Evolutionary conservation across 92 coral and sea anemone species (phyloP), one percentile per base, ranked within the genome.

Genomic region (Umimayanthus kanabou): DNA sequence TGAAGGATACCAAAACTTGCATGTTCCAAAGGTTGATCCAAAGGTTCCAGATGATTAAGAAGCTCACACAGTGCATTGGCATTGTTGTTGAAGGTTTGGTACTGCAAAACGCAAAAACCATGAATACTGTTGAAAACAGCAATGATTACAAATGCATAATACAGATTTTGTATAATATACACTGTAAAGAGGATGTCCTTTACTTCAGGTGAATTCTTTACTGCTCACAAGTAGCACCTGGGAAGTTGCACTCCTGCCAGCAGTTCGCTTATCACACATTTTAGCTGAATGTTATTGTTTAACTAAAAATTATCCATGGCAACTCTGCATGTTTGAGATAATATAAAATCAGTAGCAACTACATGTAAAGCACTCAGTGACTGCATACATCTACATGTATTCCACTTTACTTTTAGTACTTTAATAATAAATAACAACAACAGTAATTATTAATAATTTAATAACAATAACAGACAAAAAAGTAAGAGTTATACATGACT

Each of bases 21-120:
- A 16, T 88, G 75, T 18, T 89, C 88, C 49, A 49, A 78, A 20
- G 87, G 89, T 43, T 89, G 74, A 25, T 91, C 93, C 82, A 79
- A 86, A 26, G 98, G 94, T 8, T 71, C 86, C 23, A 96, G 93
- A 7, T 89, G 95, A 14, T 93, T 90, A 33, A 96, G 85, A 1
- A 90, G 89, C 42, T 93, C 90, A 80, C 94, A 92, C 74, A 96
- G 85, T n/a, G 91, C 79, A 42, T 92, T 93, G 70, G 93, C 86
- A 83, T 95, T 92, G 89, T 88, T 91, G 39, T 90, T 96, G 84
- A 96, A 96, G 65, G 95, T 95, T 81, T 93, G 96, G 86, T 91
- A 94, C 98, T 96, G 81, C 69, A 88, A 72, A 58, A n/a, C 53
- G 16, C 9, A 29, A 81, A 40, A 73, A 22, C 14, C 4, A 80